These are phyloP conservation scores for Cheirogaleus medius DNA, from an alignment of 2,113 vertebrate species.

Conservation along the genomic window DNA sequence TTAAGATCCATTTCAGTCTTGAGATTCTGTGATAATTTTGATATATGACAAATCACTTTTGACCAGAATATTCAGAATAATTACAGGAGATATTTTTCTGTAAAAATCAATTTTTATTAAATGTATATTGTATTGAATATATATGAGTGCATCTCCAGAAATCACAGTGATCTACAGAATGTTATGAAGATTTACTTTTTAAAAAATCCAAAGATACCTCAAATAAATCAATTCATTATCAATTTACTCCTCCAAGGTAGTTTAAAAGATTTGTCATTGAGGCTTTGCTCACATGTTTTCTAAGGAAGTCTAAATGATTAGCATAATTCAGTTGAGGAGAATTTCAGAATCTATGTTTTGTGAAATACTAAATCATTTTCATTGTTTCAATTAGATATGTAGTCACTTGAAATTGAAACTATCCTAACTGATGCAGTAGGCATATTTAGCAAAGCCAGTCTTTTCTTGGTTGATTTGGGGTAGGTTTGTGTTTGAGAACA, in stretches of 20 bases:
- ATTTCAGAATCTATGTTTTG: neutral
- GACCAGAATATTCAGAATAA: neutral
- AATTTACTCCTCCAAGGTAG: neutral
- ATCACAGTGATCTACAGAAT: neutral
- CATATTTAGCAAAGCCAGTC: neutral
- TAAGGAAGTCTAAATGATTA: constrained; percentile 18
- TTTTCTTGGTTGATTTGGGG: neutral
- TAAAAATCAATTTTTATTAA: neutral
- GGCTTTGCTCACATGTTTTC: neutral
- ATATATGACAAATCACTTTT: neutral
- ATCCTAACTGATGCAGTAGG: neutral
- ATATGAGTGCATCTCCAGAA: neutral
- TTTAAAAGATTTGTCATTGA: neutral
- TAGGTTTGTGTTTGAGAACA: neutral
- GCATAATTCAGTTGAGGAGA: neutral
- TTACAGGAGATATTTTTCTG: neutral
- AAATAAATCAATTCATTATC: neutral
- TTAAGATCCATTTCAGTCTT: neutral
- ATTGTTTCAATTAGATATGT: neutral
- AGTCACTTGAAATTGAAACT: neutral
- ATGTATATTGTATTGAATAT: neutral
- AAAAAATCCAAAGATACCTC: constrained; percentile 1
- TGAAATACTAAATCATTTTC: constrained; percentile 32
- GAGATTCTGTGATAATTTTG: neutral
- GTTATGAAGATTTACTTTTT: neutral